A percentile compares a stretch with the other conserved stretches of the same genome.
These are phyloP conservation scores for Thunnus maccoyii DNA, from an alignment of 2,113 vertebrate genomes.

Conservation along the genomic window DNA sequence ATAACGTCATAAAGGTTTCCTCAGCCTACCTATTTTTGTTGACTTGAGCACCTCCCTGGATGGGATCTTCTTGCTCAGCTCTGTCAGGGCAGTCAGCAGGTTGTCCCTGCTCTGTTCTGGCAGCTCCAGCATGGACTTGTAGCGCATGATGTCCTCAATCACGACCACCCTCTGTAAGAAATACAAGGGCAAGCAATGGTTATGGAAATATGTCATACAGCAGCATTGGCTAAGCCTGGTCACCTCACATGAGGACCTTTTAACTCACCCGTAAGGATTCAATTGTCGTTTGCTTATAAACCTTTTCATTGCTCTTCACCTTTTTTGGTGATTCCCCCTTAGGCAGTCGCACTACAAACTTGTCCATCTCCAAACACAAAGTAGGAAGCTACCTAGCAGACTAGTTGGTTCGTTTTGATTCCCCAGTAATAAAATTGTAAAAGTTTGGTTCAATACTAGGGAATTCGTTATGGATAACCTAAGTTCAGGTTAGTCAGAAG, in stretches of 20 bases:
- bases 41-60: conserved; percentile 93
- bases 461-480: background rate
- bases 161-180: conserved; percentile 94
- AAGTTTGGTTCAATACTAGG: background rate
- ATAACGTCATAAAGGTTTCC: background rate
- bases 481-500: background rate
- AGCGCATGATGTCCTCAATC: conserved; percentile 94
- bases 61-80: conserved; percentile 96
- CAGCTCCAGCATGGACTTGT: conserved; percentile 91
- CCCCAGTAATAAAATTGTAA: background rate
- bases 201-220: background rate
- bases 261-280: conserved; percentile 92
- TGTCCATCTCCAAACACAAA: conserved; percentile 86
- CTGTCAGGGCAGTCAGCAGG: conserved; percentile 87
- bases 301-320: conserved; percentile 72
- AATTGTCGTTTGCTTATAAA: conserved; percentile 91
- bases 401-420: background rate
- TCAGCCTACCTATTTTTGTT: conserved; percentile 91
- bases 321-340: conserved; percentile 76
- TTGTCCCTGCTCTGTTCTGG: conserved; percentile 91
- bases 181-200: conserved; percentile 40
- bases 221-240: fast-evolving
- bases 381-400: background rate
- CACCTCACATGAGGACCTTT: fast-evolving
- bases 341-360: conserved; percentile 87